Conservation (phyloP, 2,113 vertebrate genomes). For the Prolemur simus region DNA sequence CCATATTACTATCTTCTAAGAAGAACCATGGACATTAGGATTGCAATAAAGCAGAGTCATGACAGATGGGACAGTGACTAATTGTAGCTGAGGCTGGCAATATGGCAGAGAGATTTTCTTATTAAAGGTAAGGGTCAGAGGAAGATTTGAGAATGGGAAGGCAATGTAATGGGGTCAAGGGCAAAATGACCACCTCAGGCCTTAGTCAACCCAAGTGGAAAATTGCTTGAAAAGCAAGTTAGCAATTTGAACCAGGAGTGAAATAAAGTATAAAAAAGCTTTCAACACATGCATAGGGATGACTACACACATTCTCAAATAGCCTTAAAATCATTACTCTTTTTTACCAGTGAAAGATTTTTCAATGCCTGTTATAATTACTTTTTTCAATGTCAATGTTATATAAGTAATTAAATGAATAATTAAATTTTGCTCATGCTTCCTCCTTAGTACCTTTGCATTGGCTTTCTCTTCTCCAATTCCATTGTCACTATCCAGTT, state of each 20-base stretch:
- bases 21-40: neutral
- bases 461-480: neutral
- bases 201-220: conserved; percentile 49
- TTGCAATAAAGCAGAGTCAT: conserved; percentile 30
- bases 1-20: neutral
- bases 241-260: conserved; percentile 2
- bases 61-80: conserved; percentile 54
- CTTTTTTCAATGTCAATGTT: neutral
- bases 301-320: neutral
- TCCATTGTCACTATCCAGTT: neutral
- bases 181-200: neutral
- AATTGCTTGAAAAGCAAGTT: conserved; percentile 47
- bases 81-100: conserved; percentile 38
- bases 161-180: conserved; percentile 26
- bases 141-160: conserved; percentile 52
- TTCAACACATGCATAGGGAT: neutral
- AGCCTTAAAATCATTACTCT: neutral
- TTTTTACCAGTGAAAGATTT: neutral
- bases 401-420: neutral
- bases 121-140: conserved; percentile 48
- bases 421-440: neutral
- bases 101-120: conserved; percentile 34
- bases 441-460: neutral
- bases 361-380: neutral
- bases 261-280: neutral